Conservation (phyloP, 1,140 invertebrate genomes). For the Mylabris phalerata region DNA sequence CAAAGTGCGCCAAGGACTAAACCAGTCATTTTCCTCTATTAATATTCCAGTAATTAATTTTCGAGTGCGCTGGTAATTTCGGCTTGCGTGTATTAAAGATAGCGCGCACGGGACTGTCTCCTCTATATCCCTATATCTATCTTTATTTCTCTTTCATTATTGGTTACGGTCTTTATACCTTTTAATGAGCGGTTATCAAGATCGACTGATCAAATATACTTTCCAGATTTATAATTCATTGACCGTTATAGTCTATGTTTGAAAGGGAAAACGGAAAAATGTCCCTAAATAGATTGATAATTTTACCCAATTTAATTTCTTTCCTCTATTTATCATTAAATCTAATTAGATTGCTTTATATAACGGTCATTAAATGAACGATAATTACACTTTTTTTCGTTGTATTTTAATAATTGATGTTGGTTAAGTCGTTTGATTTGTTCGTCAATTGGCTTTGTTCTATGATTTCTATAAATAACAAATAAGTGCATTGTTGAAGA, state of each 20-base stretch:
- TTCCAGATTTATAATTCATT: slow-evolving; percentile 23
- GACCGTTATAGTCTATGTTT: slow-evolving; percentile 8
- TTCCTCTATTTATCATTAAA: slow-evolving; percentile 5
- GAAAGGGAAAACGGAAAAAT: neutral
- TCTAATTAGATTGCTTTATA: slow-evolving; percentile 7
- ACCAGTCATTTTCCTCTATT: slow-evolving; percentile 32
- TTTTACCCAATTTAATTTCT: slow-evolving; percentile 7
- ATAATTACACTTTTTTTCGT: slow-evolving; percentile 1
- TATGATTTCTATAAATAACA: slow-evolving; percentile 11
- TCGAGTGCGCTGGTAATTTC: slow-evolving; percentile 29
- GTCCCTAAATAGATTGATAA: slow-evolving; percentile 18
- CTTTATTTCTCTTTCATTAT: too few species aligned
- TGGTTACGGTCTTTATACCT: slow-evolving; percentile 28
- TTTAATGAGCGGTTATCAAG: slow-evolving; percentile 27
- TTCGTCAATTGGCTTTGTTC: slow-evolving; percentile 1
- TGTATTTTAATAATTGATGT: slow-evolving; percentile 1
- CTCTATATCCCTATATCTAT: too few species aligned
- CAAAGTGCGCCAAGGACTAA: slow-evolving; percentile 34
- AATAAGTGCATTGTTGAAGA: slow-evolving; percentile 9
- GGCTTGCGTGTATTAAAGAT: slow-evolving; percentile 29
- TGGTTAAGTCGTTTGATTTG: neutral
- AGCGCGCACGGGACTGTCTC: slow-evolving; percentile 8
- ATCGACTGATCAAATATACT: slow-evolving; percentile 23
- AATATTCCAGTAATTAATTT: slow-evolving; percentile 34
- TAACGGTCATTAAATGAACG: slow-evolving; percentile 3